Evolutionary conservation across 1,140 invertebrate genomes (phyloP), one percentile per base, ranked within the genome.

Genomic region (Carposina sasakii): DNA sequence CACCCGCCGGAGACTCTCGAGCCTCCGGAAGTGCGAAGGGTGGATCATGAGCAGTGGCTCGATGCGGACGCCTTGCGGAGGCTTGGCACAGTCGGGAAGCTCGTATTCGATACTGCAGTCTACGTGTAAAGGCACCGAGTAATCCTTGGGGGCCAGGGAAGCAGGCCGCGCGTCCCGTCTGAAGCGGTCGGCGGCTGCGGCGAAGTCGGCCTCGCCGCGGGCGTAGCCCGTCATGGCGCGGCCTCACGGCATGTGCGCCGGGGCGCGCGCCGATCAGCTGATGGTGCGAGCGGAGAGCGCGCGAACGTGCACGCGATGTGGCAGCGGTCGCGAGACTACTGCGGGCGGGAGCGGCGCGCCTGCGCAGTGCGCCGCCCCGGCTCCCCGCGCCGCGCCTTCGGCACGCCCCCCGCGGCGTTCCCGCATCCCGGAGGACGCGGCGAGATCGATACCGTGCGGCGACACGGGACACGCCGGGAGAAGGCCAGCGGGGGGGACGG

Each of bases 51-150:
- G 87, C 58, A 94, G 85, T 17, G 92, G 92, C 69, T 93, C 92
- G 57, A 90, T 88, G 47, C 90, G 87, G 52, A 90, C 90, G 21
- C 92, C 92, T 57, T 90, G 90, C 52, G 93, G 92, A 48, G 92
- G 92, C 73, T 93, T 93, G 22, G 92, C 92, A 75, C 92, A 90
- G 65, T 92, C 92, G 47, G 92, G 92, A 64, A 94, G 85, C 82
- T 94, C 92, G 86, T 94, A 94, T 81, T 94, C 92, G 48, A 94
- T 92, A 85, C 92, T 93, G 85, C 92, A 93, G 76, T 94, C 92
- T 56, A 94, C 92, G 84, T 92, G 91, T 69, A 94, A 85, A 52
- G 92, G 92, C 68, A 91, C 88, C 63, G 89, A 91, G 82, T 92
- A 94, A 78, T 94, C 92, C 81, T 91, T 91, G 66, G 87, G 85